These are phyloP conservation scores for Rhadina sibilatrix DNA, from an alignment of 2,113 vertebrate species.

Conservation along the genomic window DNA sequence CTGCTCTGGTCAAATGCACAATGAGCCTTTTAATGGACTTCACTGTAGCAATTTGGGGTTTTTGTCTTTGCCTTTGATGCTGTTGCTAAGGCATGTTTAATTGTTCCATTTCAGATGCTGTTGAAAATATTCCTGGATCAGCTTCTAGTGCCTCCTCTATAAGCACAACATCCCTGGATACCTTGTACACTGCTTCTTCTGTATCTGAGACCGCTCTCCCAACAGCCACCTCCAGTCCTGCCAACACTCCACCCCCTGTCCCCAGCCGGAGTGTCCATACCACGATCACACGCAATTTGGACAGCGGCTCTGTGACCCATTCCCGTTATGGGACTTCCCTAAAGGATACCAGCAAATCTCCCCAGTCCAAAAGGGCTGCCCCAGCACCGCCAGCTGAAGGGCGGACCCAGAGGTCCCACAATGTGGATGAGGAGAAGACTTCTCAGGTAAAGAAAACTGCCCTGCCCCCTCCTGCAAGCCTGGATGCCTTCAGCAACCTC, in stretches of 20 bases:
- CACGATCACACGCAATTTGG: slow-evolving; percentile 50
- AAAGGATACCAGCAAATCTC: slow-evolving; percentile 57
- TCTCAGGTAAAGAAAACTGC: slow-evolving; percentile 53
- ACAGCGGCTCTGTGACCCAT: neutral
- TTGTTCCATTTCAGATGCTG: slow-evolving; percentile 62
- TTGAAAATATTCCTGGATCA: slow-evolving; percentile 71
- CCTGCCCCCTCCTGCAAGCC: neutral
- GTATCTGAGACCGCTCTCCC: slow-evolving; percentile 79
- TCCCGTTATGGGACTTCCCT: slow-evolving; percentile 26
- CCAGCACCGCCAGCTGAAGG: slow-evolving; percentile 9
- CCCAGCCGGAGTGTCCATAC: slow-evolving; percentile 83
- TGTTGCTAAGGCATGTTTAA: slow-evolving; percentile 59
- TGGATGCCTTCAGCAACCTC: slow-evolving; percentile 62
- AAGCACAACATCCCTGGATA: slow-evolving; percentile 87
- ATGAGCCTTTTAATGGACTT: slow-evolving; percentile 53
- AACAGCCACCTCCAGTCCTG: slow-evolving; percentile 74
- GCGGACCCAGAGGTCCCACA: slow-evolving; percentile 2
- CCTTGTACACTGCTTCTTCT: slow-evolving; percentile 81
- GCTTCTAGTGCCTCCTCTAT: slow-evolving; percentile 76
- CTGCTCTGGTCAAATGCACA: slow-evolving; percentile 45
- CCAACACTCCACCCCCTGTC: slow-evolving; percentile 89
- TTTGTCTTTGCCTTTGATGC: slow-evolving; percentile 44
- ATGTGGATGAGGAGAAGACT: slow-evolving; percentile 22
- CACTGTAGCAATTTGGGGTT: neutral
- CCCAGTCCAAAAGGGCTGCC: slow-evolving; percentile 53